Base-by-base conservation (phyloP, 2,888 invertebrate species). In the Melanophora roralis region DNA sequence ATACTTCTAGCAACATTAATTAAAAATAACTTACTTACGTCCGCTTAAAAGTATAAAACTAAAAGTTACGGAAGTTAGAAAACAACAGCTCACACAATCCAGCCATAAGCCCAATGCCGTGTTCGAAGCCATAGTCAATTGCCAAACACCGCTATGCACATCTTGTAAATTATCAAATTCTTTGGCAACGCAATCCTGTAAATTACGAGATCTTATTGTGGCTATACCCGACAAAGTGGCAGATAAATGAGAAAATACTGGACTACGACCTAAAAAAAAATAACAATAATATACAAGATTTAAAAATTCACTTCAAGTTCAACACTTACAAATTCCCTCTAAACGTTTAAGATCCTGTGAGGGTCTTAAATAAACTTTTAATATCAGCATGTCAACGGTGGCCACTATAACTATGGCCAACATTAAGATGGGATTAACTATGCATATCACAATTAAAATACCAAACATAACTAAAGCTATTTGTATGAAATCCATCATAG, bases 221-320 rank as follows among this genome's bases (percentile, higher is more conserved):
- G 95, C 93, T 34, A 98, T 92, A 1, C 98, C 98, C 78, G 94
- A 93, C 7, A 98, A 91, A 0, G 96, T 94, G 0, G 97, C 94
- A n/a, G 95, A 94, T 83, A 98, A 93, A 87, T 98, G 97, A 0
- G 97, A 95, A 88, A 97, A 97, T 0, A 98, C 95, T 0, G 98
- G 98, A 89, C 97, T 97, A 80, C 95, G 92, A 73, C 94, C 95
- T 86, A 65, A 55, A 47, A 19, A n/a, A n/a, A n/a, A n/a, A n/a
- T n/a, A n/a, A n/a, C n/a, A n/a, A n/a, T n/a, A n/a, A n/a, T n/a
- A n/a, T n/a, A n/a, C n/a, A n/a, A n/a, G n/a, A n/a, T n/a, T n/a
- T n/a, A n/a, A n/a, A n/a, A n/a, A n/a, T n/a, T n/a, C n/a, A n/a
- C n/a, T n/a, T n/a, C n/a, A n/a, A n/a, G n/a, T n/a, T n/a, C n/a